These are phyloP conservation scores for Dryoscopus gambensis DNA, from an alignment of 2,113 vertebrate genomes.

Conservation along the genomic window DNA sequence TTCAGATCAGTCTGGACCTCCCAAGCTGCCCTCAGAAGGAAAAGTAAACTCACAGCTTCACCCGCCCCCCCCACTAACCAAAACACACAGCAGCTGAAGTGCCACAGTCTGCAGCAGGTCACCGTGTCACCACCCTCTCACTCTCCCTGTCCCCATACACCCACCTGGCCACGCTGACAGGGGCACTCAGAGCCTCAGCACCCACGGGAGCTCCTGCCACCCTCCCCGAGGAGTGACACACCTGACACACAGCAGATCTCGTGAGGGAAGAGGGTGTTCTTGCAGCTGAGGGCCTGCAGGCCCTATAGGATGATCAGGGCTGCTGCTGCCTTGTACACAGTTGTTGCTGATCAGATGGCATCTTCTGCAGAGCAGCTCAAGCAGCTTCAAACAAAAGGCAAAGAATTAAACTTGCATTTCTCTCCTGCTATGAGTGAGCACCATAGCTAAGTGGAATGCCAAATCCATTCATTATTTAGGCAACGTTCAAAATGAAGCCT, in stretches of 20 bases:
- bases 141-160: accelerated
- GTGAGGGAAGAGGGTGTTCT: not conserved
- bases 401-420: not conserved
- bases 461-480: not conserved
- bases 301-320: not conserved
- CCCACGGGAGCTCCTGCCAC: not conserved
- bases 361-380: not conserved
- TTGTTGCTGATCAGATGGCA: not conserved
- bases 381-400: not conserved
- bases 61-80: not conserved
- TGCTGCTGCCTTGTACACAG: not conserved
- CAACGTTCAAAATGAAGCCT: not conserved
- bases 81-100: not conserved
- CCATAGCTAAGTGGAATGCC: not conserved
- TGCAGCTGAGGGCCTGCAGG: not conserved
- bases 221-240: accelerated
- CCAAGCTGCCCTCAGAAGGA: not conserved
- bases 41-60: not conserved
- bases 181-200: not conserved
- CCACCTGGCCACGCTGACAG: not conserved
- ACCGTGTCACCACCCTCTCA: not conserved
- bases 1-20: not conserved
- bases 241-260: not conserved
- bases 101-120: not conserved
- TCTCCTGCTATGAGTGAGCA: not conserved